Conservation (phyloP, 2,113 vertebrate species). For the Hemiprocne comata region DNA sequence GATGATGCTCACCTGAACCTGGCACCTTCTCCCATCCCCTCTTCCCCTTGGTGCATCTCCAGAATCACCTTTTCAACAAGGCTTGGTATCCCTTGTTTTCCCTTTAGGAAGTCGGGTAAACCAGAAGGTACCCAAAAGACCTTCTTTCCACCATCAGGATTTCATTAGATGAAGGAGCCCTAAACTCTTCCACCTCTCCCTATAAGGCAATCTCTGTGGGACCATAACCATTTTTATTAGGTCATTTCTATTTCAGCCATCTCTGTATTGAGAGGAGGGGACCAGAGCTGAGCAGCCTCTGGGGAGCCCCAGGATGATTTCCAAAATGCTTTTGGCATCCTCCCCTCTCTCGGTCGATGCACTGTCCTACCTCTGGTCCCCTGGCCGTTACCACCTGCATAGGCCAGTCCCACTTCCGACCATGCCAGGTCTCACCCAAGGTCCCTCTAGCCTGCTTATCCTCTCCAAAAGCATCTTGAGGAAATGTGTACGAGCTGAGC, state of each 20-base stretch:
- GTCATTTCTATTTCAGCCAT: neutral
- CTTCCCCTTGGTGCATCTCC: fast-evolving
- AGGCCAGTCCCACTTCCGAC: fast-evolving
- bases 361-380: neutral
- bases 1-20: neutral
- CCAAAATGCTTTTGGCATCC: neutral
- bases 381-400: fast-evolving
- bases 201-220: neutral
- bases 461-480: neutral
- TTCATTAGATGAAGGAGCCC: neutral
- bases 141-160: slow-evolving; percentile 6
- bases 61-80: neutral
- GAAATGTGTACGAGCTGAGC: fast-evolving
- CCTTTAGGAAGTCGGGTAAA: neutral
- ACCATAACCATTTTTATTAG: neutral
- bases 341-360: neutral
- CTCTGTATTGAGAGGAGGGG: neutral
- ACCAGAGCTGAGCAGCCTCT: neutral
- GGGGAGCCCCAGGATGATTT: neutral
- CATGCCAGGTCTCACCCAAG: neutral
- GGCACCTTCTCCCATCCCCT: neutral
- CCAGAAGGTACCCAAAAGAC: neutral
- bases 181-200: slow-evolving; percentile 1
- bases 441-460: neutral
- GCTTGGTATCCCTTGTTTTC: neutral